Base-by-base conservation (phyloP, 2,797 vertebrate species). In the Pteropus rufus region DNA sequence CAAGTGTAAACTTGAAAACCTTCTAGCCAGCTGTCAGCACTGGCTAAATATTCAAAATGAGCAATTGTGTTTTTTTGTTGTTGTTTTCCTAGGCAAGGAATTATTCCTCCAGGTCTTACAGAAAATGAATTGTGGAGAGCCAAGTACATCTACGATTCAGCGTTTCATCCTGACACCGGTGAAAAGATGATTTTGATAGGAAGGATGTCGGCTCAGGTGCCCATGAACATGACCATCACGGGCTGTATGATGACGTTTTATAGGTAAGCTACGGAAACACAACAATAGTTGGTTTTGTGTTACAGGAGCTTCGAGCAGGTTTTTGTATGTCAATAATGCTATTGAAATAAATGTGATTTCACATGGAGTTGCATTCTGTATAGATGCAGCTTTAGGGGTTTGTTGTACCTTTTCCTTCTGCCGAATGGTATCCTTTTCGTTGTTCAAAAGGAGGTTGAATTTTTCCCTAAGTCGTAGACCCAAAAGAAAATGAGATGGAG, bases 181-280 rank as follows among this genome's bases (percentile, higher is more conserved):
- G 99, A 99, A 97, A 99, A 99, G 98, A 99, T 99, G 99, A 98
- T 99, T 58, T 97, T 99, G 98, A 99, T 99, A 41, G 99, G 99
- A 65, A 99, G 99, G 85, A 99, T 99, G 99, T 99, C 99, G 0
- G 99, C 99, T 46, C 99, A 99, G 98, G 99, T 99, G 31, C 99
- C 99, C 31, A 99, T 99, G 99, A 99, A 99, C 98, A 99, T 99
- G 99, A 99, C 99, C 46, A 99, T 99, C 98, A 99, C 99, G 5
- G 99, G 99, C 62, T 99, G 99, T 92, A 99, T 99, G 99, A 99
- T 99, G 99, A 99, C 99, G 0, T 99, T 99, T 97, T 99, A 99
- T 98, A 99, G 99, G 99, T 99, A 97, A 98, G 99, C 80, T 31
- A 0, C 12, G 26, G 39, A 1, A 0, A 1, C 21, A 29, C 6